phyloP scores from a whole-genome alignment of 1,140 invertebrate genomes.

The Panagrolaimus sp. region DNA sequence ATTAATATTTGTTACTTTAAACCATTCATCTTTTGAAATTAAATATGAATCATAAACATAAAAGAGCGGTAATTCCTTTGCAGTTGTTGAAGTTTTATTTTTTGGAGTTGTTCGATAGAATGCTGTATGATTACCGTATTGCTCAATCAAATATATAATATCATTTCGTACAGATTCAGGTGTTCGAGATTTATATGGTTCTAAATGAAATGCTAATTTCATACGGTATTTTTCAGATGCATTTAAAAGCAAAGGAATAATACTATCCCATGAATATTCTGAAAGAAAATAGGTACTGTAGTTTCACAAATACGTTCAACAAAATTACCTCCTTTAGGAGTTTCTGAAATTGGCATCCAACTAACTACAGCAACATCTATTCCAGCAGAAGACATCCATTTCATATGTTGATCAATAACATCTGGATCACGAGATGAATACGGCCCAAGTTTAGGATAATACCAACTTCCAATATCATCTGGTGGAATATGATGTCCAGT shows the following conservation, averaged over 20 bases:
- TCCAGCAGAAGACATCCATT: conserved; percentile 51
- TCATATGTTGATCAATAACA: conserved; percentile 60
- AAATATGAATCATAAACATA: conserved; percentile 63
- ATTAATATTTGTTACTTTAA: conserved; percentile 51
- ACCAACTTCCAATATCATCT: conserved; percentile 62
- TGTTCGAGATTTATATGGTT: conserved; percentile 61
- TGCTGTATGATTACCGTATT: conserved; percentile 61
- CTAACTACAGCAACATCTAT: conserved; percentile 43
- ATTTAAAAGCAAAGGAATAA: conserved; percentile 49
- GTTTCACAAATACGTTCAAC: conserved; percentile 8
- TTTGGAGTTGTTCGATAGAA: conserved; percentile 58
- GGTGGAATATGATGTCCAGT: conserved; percentile 59
- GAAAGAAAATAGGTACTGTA: conserved; percentile 21
- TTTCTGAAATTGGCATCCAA: conserved; percentile 38
- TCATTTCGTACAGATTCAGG: conserved; percentile 48
- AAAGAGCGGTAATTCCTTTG: conserved; percentile 59
- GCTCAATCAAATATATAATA: conserved; percentile 59
- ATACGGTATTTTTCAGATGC: conserved; percentile 58
- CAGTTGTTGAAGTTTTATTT: conserved; percentile 14
- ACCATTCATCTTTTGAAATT: conserved; percentile 56
- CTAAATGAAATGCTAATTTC: conserved; percentile 62
- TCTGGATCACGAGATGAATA: conserved; percentile 60
- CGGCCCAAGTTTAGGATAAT: conserved; percentile 61
- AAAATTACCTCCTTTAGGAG: conserved; percentile 33
- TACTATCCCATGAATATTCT: conserved; percentile 41